Evolutionary conservation across 2,113 vertebrate genomes (phyloP), one percentile per base, ranked within the genome.

Genomic region (Notothenia rossii): DNA sequence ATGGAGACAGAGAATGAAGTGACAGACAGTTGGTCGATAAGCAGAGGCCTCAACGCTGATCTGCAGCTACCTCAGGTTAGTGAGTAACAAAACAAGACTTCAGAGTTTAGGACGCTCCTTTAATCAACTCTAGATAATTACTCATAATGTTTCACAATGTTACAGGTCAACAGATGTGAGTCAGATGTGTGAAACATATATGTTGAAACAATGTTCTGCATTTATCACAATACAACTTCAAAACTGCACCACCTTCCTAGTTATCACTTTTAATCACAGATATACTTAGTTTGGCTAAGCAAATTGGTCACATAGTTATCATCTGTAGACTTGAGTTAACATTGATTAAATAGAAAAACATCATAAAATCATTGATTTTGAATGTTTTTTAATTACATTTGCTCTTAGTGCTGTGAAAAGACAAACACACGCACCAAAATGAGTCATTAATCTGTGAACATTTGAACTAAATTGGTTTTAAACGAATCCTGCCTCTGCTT

Each of bases 1-100:
- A 82, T 77, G 55, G 84, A 82, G 68, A 64, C 64, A 78, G 72
- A 81, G 53, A 62, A 77, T 82, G 81, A 86, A 88, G 82, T 72
- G 81, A 72, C 75, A 72, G 81, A 75, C 64, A 77, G 70, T 49
- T 20, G 72, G 68, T 88, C 68, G 68, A 91, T 86, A 77, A 46
- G 55, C 0, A 2, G 13, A 17, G 46, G 40, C 62, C 49, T 64
- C 13, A 10, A 20, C 13, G 77, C 65, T 67, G 46, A 79, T 64
- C 15, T 33, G 54, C 53, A 81, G 22, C 49, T 0, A 29, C 59
- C 15, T 13, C 55, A n/a, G 20, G 17, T 40, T 15, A 68, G 45
- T 70, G 20, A 72, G 18, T 62, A 49, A 84, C 18, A 50, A 10
- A 8, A 68, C 18, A 53, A 17, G 13, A 63, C 56, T 58, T 61